Percentiles rank a stretch among this genome's conserved stretches.
Conservation (phyloP, 2,888 invertebrate species). For the Diarsia brunnea region DNA sequence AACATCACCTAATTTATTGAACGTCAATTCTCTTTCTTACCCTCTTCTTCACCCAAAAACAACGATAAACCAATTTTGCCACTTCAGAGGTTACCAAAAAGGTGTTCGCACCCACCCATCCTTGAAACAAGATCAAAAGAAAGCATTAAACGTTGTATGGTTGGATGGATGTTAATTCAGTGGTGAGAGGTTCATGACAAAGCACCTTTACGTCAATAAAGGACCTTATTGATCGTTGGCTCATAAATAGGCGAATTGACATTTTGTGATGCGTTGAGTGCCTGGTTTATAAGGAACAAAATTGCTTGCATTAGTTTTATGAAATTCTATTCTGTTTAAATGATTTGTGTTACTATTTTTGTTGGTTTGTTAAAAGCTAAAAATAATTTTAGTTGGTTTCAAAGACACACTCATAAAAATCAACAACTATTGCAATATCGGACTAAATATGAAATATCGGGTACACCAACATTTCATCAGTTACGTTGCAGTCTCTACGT, state of each 20-base stretch:
- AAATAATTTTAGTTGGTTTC: too few relatives aligned
- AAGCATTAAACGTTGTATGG: constrained; percentile 2
- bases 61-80: constrained; percentile 2
- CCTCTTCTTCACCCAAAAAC: background rate
- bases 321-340: background rate
- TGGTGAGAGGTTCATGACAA: constrained; percentile 8
- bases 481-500: too few relatives aligned
- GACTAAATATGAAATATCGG: too few relatives aligned
- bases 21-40: background rate
- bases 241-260: background rate
- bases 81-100: background rate
- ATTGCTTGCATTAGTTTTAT: background rate
- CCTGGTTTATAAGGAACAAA: background rate
- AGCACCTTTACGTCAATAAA: background rate
- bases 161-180: constrained; percentile 18
- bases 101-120: background rate
- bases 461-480: too few relatives aligned
- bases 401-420: too few relatives aligned
- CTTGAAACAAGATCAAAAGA: constrained; percentile 33
- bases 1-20: background rate
- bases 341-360: too few relatives aligned
- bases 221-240: constrained; percentile 1
- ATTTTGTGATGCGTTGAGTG: background rate
- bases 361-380: too few relatives aligned
- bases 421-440: too few relatives aligned